Percentiles rank a stretch among this genome's conserved stretches.
Conservation (phyloP, 2,113 vertebrate genomes). For the Strigops habroptila region DNA sequence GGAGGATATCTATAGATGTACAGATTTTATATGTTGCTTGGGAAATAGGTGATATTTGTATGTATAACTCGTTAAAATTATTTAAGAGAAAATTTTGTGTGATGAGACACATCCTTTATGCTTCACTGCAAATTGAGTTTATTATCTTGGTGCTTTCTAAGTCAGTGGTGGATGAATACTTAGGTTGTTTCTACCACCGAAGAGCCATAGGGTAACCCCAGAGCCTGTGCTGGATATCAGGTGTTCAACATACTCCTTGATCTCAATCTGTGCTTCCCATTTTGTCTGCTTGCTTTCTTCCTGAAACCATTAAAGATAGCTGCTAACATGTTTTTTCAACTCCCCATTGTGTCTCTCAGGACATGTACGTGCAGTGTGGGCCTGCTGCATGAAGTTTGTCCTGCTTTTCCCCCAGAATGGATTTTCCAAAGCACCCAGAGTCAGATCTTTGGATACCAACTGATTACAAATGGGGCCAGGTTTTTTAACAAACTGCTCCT, state of each 20-base stretch:
- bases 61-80: background rate
- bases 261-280: background rate
- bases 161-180: background rate
- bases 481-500: background rate
- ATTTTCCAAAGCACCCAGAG: accelerated
- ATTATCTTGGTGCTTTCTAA: background rate
- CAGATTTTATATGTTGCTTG: background rate
- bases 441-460: background rate
- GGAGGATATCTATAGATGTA: background rate
- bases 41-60: background rate
- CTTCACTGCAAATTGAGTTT: background rate
- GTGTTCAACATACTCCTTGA: background rate
- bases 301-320: background rate
- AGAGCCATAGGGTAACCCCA: background rate
- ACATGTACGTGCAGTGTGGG: too few species aligned
- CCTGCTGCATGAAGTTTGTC: background rate
- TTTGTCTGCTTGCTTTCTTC: background rate
- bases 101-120: background rate
- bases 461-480: background rate
- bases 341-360: background rate
- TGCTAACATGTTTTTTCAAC: background rate
- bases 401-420: background rate
- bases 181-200: background rate
- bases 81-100: background rate
- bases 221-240: background rate